These are phyloP conservation scores for Philonicus albiceps DNA, from an alignment of 2,888 invertebrate genomes.

Conservation along the genomic window DNA sequence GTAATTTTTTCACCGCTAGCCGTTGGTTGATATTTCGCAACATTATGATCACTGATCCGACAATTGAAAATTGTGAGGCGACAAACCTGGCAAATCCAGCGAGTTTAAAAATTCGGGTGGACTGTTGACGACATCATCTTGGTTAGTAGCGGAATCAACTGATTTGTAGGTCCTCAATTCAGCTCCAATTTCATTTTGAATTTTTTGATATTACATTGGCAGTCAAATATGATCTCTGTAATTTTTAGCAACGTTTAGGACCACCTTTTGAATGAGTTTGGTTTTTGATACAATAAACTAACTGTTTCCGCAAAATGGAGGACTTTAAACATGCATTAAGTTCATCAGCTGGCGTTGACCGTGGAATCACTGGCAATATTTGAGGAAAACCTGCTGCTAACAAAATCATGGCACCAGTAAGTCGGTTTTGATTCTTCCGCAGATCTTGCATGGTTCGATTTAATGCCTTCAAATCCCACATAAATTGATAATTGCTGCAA, in stretches of 20 bases:
- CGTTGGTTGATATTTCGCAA: slow-evolving; percentile 52
- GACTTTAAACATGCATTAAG: slow-evolving; percentile 50
- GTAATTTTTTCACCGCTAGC: slow-evolving; percentile 52
- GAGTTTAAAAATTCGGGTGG: slow-evolving; percentile 50
- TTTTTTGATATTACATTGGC: too few relatives aligned
- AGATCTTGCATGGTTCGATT: slow-evolving; percentile 48
- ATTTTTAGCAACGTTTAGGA: too few relatives aligned
- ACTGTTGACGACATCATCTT: slow-evolving; percentile 48
- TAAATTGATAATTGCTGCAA: slow-evolving; percentile 42
- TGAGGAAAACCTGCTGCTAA: slow-evolving; percentile 45
- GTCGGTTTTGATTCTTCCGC: slow-evolving; percentile 38
- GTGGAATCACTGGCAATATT: slow-evolving; percentile 46
- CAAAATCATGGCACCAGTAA: slow-evolving; percentile 45
- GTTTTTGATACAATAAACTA: slow-evolving; percentile 48
- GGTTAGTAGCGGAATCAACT: slow-evolving; percentile 45
- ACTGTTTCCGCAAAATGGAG: slow-evolving; percentile 45
- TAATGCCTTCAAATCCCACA: slow-evolving; percentile 46
- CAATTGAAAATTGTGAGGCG: slow-evolving; percentile 50
- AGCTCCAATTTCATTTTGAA: slow-evolving; percentile 44
- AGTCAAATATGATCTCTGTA: slow-evolving; percentile 41
- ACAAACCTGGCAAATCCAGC: slow-evolving; percentile 47
- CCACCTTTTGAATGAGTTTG: slow-evolving; percentile 52
- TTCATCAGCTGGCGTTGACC: slow-evolving; percentile 51
- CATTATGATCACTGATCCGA: slow-evolving; percentile 52
- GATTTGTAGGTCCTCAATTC: slow-evolving; percentile 44